A percentile compares a stretch with the other conserved stretches of the same genome.
Conservation (phyloP, 2,888 invertebrate genomes). For the Drosophila antonietae region DNA sequence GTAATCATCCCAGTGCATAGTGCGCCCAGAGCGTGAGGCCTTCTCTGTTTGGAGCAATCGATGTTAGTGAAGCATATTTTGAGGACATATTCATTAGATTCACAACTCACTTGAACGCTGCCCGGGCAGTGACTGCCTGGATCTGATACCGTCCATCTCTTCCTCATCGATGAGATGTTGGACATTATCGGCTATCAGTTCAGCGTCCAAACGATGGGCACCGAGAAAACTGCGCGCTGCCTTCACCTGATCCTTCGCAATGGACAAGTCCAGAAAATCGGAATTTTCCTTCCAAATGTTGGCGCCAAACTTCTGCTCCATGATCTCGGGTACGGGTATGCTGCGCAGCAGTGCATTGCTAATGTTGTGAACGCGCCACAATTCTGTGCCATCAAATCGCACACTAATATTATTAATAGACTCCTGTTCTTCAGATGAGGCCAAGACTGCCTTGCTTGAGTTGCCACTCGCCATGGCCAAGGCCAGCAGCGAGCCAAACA, state of each 20-base stretch:
- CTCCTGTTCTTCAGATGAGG: not conserved
- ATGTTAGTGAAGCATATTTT: not conserved
- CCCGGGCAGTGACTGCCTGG: conserved; percentile 85
- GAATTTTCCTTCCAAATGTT: conserved; percentile 83
- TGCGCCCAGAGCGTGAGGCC: conserved; percentile 63
- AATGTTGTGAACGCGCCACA: conserved; percentile 83
- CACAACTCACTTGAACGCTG: conserved; percentile 82
- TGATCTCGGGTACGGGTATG: conserved; percentile 68
- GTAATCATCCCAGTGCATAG: conserved; percentile 91
- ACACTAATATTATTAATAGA: conserved; percentile 70
- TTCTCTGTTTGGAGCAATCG: conserved; percentile 57
- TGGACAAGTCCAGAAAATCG: conserved; percentile 88
- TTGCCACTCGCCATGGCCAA: not conserved
- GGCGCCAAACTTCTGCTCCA: conserved; percentile 82
- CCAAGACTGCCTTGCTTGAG: conserved; percentile 1
- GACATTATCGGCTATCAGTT: conserved; percentile 90
- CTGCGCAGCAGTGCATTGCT: conserved; percentile 65
- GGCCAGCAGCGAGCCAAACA: conserved; percentile 28
- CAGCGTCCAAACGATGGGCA: conserved; percentile 87
- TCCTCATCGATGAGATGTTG: conserved; percentile 90
- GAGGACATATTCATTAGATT: not conserved
- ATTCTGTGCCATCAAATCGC: conserved; percentile 79
- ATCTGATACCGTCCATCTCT: conserved; percentile 86
- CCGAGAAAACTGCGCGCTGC: conserved; percentile 88
- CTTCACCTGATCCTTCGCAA: conserved; percentile 87